These are phyloP conservation scores for Bufo gargarizans DNA, from an alignment of 2,113 vertebrate species.

Conservation along the genomic window DNA sequence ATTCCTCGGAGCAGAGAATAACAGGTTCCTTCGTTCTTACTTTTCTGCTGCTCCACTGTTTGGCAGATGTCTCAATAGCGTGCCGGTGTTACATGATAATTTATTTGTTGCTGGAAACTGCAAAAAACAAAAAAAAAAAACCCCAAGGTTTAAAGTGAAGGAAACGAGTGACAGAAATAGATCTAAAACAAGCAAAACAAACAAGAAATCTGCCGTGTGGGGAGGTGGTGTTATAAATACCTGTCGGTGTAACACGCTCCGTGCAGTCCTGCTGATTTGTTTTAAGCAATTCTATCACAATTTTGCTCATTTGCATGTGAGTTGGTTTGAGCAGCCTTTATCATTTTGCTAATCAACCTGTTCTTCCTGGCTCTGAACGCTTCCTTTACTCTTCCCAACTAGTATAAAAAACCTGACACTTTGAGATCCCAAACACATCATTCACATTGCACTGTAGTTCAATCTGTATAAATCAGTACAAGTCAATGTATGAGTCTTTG, in stretches of 20 bases:
- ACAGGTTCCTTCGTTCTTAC: no score
- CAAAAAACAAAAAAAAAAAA: not conserved
- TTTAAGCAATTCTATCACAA: slow-evolving; percentile 20
- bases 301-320: slow-evolving; percentile 49
- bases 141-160: not conserved
- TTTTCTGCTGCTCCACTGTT: not conserved
- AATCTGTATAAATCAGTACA: not conserved
- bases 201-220: not conserved
- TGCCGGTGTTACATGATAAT: slow-evolving; percentile 3
- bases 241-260: not conserved
- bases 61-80: not conserved
- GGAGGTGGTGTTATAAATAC: slow-evolving; percentile 17
- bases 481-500: not conserved
- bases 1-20: no score
- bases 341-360: slow-evolving; percentile 18
- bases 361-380: slow-evolving; percentile 15
- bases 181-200: not conserved
- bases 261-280: slow-evolving; percentile 15
- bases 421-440: not conserved
- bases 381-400: not conserved
- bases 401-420: not conserved
- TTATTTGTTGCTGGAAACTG: slow-evolving; percentile 1
- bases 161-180: not conserved
- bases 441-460: not conserved
- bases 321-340: not conserved